Evolutionary conservation across 92 coral and sea anemone species (phyloP).

Genomic region (Porites evermanni): DNA sequence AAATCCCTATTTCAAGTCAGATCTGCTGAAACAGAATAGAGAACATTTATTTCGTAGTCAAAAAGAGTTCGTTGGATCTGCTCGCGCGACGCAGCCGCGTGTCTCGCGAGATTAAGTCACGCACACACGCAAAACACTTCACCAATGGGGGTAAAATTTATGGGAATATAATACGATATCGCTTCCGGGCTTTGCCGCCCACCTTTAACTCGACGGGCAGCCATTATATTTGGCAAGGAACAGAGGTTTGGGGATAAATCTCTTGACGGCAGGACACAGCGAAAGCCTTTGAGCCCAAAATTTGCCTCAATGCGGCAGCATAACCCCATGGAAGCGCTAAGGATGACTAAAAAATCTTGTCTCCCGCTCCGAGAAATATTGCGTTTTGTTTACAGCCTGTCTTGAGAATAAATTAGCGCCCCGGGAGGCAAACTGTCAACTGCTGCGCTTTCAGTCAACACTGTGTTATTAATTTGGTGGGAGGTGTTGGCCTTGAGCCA

Average conservation of each 20-base stretch:
- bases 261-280: not conserved
- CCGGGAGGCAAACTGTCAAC: slow-evolving; percentile 79
- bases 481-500: slow-evolving; percentile 49
- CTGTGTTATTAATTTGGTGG: slow-evolving; percentile 72
- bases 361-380: slow-evolving; percentile 40
- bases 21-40: no score
- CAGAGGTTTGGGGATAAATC: slow-evolving; percentile 9
- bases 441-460: slow-evolving; percentile 77
- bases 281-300: slow-evolving; percentile 23
- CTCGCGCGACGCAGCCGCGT: not conserved
- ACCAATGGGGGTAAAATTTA: slow-evolving; percentile 51
- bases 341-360: slow-evolving; percentile 16
- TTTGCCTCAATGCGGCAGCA: not conserved
- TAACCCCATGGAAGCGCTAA: slow-evolving; percentile 2
- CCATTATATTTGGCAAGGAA: slow-evolving; percentile 28
- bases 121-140: slow-evolving; percentile 43
- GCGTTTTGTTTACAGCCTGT: slow-evolving; percentile 48
- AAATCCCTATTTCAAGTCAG: no score
- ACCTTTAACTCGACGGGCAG: slow-evolving; percentile 55
- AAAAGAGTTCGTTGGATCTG: not conserved
- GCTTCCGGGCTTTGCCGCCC: slow-evolving; percentile 52
- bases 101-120: slow-evolving; percentile 35
- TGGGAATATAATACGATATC: slow-evolving; percentile 38
- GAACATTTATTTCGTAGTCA: not conserved
- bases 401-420: slow-evolving; percentile 82